phyloP scores from a whole-genome alignment of 1,140 invertebrate genomes.

The Hypothenemus hampei region DNA sequence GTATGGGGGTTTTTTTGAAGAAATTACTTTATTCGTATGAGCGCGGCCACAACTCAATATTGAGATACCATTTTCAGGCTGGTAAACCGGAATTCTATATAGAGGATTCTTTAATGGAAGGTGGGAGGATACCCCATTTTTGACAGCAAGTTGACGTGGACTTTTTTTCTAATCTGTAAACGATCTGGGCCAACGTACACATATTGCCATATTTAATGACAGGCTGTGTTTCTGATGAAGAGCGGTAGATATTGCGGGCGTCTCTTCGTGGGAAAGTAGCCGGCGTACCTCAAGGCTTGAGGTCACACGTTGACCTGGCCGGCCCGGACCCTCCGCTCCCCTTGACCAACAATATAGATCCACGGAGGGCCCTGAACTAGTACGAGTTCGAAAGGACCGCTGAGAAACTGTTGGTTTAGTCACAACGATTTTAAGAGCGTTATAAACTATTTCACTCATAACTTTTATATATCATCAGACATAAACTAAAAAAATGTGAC shows the following conservation, averaged over 20 bases:
- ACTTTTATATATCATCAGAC: no score
- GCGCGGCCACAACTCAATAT: no score
- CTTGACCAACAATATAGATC: slow-evolving; percentile 41
- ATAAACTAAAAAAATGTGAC: no score
- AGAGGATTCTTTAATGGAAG: no score
- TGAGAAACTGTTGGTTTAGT: slow-evolving; percentile 14
- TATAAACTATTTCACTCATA: no score
- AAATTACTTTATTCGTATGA: no score
- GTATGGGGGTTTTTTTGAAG: no score
- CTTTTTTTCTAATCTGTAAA: slow-evolving; percentile 8
- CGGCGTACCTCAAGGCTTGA: slow-evolving; percentile 46
- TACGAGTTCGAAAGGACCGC: slow-evolving; percentile 25
- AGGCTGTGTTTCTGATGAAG: slow-evolving; percentile 46
- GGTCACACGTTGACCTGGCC: slow-evolving; percentile 46
- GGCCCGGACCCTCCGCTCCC: slow-evolving; percentile 27
- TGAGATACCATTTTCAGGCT: no score
- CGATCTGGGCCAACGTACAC: slow-evolving; percentile 27
- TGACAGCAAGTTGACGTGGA: slow-evolving; percentile 10
- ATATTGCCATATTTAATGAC: slow-evolving; percentile 49
- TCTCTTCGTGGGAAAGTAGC: slow-evolving; percentile 47
- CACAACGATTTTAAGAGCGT: no score
- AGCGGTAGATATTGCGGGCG: slow-evolving; percentile 47
- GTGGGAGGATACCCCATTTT: slow-evolving; percentile 1
- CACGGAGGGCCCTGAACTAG: slow-evolving; percentile 40
- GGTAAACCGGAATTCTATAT: no score